Evolutionary conservation across 2,797 vertebrate genomes (phyloP).

Genomic region (Decapterus maruadsi): DNA sequence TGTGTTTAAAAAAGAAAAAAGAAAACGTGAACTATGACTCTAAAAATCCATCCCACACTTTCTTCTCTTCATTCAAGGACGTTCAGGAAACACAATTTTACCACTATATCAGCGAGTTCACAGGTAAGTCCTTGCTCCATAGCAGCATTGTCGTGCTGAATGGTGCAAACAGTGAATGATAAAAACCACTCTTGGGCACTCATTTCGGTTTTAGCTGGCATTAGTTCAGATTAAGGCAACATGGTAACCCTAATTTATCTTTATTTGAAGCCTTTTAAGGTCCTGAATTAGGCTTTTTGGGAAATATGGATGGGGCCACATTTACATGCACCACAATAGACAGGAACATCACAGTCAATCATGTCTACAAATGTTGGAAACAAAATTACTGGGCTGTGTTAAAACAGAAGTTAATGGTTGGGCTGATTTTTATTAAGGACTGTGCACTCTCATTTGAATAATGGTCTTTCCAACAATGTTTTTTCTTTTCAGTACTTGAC

Average conservation of each 20-base stretch:
- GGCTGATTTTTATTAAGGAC: slow-evolving; percentile 83
- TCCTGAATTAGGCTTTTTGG: slow-evolving; percentile 77
- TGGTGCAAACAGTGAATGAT: slow-evolving; percentile 46
- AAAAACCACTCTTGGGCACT: slow-evolving; percentile 71
- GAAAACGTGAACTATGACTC: slow-evolving; percentile 13
- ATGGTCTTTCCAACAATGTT: slow-evolving; percentile 81
- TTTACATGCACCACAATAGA: slow-evolving; percentile 76
- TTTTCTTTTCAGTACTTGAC: slow-evolving; percentile 80
- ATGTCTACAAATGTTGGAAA: slow-evolving; percentile 68
- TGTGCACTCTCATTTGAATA: slow-evolving; percentile 87
- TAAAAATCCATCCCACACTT: slow-evolving; percentile 2
- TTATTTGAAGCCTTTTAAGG: slow-evolving; percentile 79
- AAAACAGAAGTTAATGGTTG: slow-evolving; percentile 82
- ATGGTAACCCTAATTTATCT: slow-evolving; percentile 76
- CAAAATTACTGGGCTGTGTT: slow-evolving; percentile 75
- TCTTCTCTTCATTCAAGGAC: slow-evolving; percentile 44
- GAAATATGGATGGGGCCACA: slow-evolving; percentile 68
- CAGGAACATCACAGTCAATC: slow-evolving; percentile 68
- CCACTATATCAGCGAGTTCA: slow-evolving; percentile 40
- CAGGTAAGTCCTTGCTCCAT: slow-evolving; percentile 54
- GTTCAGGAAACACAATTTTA: slow-evolving; percentile 24
- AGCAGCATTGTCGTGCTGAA: slow-evolving; percentile 33
- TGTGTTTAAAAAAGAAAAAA: not conserved
- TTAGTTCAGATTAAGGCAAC: slow-evolving; percentile 77
- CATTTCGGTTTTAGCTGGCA: slow-evolving; percentile 72